These are phyloP conservation scores for Aphrocallistes beatrix DNA, from an alignment of 37 sponge, comb jelly and placozoan species.

Conservation along the genomic window DNA sequence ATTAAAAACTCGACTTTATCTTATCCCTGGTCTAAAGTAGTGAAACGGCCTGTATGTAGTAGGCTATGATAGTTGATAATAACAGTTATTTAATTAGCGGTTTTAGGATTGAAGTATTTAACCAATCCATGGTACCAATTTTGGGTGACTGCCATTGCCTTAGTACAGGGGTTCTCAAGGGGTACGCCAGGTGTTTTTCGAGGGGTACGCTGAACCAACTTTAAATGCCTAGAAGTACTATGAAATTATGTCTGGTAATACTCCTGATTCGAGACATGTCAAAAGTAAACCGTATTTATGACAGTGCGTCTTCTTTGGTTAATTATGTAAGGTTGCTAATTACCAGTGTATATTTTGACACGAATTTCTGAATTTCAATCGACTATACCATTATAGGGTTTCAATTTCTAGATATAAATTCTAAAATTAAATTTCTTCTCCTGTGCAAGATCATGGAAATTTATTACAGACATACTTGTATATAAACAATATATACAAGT, in stretches of 20 bases:
- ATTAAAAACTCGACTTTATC: too few species aligned
- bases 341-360: slow-evolving; percentile 19
- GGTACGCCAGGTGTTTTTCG: slow-evolving; percentile 17
- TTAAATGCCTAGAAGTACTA: background rate
- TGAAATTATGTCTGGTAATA: slow-evolving; percentile 18
- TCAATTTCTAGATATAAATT: background rate
- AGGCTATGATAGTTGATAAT: too few species aligned
- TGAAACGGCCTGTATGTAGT: too few species aligned
- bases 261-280: slow-evolving; percentile 19
- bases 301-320: slow-evolving; percentile 15
- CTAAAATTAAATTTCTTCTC: background rate
- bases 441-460: too few species aligned
- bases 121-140: too few species aligned
- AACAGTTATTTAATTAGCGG: too few species aligned
- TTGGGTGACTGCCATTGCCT: too few species aligned
- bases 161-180: background rate
- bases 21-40: too few species aligned
- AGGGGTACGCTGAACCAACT: slow-evolving; percentile 1
- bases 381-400: slow-evolving; percentile 13
- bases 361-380: background rate
- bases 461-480: too few species aligned
- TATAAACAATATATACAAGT: too few species aligned
- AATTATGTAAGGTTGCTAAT: slow-evolving; percentile 6
- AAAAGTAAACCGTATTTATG: slow-evolving; percentile 16
- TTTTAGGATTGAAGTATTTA: too few species aligned